Conservation (phyloP, 1,140 invertebrate species). For the Drosophila littoralis region DNA sequence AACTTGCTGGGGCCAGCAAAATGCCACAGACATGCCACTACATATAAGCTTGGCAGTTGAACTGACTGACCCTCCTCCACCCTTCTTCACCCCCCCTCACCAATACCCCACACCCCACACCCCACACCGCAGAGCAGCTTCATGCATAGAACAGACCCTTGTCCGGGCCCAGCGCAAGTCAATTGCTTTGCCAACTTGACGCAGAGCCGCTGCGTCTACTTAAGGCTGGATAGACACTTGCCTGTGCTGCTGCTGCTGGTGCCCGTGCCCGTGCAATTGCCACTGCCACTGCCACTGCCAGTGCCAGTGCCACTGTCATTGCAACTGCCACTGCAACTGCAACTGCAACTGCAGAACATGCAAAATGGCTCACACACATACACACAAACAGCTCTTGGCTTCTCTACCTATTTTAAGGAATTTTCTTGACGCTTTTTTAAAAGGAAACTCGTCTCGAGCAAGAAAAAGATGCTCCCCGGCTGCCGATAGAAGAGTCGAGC, state of each 20-base stretch:
- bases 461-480: neutral
- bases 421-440: constrained; percentile 35
- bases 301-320: neutral
- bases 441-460: constrained; percentile 36
- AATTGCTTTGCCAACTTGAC: constrained; percentile 69
- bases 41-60: neutral
- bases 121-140: too few relatives aligned
- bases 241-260: neutral
- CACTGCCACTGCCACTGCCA: neutral
- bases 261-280: constrained; percentile 17
- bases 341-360: constrained; percentile 7
- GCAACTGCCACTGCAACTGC: neutral
- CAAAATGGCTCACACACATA: constrained; percentile 12
- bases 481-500: constrained; percentile 34
- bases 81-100: too few relatives aligned
- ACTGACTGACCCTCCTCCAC: neutral
- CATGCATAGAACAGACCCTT: constrained; percentile 8
- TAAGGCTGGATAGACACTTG: constrained; percentile 33
- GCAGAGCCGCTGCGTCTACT: constrained; percentile 27
- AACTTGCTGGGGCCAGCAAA: neutral
- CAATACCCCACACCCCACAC: neutral
- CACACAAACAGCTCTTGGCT: constrained; percentile 7
- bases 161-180: constrained; percentile 20
- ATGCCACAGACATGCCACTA: neutral
- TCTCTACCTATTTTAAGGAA: constrained; percentile 37